Evolutionary conservation across 2,797 vertebrate genomes (phyloP).

Genomic region (Acrossocheilus wenchowensis): DNA sequence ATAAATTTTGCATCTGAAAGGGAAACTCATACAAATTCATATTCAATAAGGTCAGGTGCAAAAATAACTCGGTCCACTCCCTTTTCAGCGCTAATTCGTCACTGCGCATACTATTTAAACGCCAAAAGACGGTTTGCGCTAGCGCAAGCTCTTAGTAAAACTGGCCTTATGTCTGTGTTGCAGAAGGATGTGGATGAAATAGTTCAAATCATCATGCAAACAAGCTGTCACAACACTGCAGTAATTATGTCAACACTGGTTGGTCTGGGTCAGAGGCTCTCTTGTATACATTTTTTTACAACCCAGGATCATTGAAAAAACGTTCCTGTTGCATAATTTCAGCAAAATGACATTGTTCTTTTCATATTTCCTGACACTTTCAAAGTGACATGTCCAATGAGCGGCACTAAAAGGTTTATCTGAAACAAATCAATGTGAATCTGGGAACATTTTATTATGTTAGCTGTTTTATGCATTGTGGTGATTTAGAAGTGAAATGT

Average conservation of each 20-base stretch:
- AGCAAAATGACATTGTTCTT: not conserved
- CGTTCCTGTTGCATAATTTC: not conserved
- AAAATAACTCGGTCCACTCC: not conserved
- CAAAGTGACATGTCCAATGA: not conserved
- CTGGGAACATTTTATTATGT: not conserved
- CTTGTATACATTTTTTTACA: not conserved
- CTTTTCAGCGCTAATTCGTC: too few species aligned
- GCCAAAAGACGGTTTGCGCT: not conserved
- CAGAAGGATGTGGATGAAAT: not conserved
- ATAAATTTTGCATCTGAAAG: too few species aligned
- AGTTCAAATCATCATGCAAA: not conserved
- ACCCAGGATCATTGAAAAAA: not conserved
- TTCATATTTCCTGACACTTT: not conserved
- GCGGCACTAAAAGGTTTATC: not conserved
- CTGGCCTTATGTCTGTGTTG: not conserved
- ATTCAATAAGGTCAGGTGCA: too few species aligned
- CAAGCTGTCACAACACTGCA: constrained; percentile 8
- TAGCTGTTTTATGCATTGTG: not conserved
- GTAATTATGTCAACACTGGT: not conserved
- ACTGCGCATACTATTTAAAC: not conserved
- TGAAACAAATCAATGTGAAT: not conserved
- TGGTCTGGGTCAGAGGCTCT: constrained; percentile 2
- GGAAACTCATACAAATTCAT: too few species aligned
- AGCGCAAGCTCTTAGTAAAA: not conserved
- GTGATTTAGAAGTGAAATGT: not conserved